Base-by-base conservation (phyloP, 2,113 vertebrate species). In the Macrotis lagotis region DNA sequence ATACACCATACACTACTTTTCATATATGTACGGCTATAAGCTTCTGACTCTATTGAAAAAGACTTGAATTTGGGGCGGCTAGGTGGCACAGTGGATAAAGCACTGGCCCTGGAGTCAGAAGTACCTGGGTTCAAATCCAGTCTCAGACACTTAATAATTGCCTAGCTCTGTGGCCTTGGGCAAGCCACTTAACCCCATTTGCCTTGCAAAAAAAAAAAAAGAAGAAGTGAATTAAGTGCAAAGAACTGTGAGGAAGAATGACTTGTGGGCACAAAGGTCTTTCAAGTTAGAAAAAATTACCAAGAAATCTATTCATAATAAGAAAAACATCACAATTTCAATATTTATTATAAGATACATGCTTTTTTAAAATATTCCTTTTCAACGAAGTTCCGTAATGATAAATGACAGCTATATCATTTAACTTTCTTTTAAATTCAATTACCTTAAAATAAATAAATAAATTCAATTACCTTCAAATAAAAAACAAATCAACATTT, bases 361-460 rank as follows among this genome's bases (percentile, higher is more conserved):
- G 37, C n/a, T 44, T 66, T 48, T 92, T 96, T 92, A 51, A 59
- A 47, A 90, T 92, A 49, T 93, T 16, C 66, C 25, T 95, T 96
- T 74, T 47, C 7, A 93, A 88, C 22, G 49, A 92, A 94, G 7
- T 5, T 3, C 12, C 52, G 8, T 92, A 91, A 93, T 96, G 91
- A 48, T 48, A 49, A 90, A 53, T 14, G 89, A 59, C 5, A 50
- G 37, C 92, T 74, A 90, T 11, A 11, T 11, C 89, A 31, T 90
- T 53, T 50, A 91, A 89, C 52, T 90, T 91, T 50, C 91, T 10
- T 37, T 53, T 48, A 92, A 66, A 50, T 4, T 37, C 26, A 51
- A 0, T 44, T 48, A 66, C 89, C 91, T 89, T 92, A 94, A 96
- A 26, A 4, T 94, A 28, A 44, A 48, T 94, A 28, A 44, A 48